These are phyloP conservation scores for Deroplatys truncata DNA, from an alignment of 2,888 invertebrate genomes.

Conservation along the genomic window DNA sequence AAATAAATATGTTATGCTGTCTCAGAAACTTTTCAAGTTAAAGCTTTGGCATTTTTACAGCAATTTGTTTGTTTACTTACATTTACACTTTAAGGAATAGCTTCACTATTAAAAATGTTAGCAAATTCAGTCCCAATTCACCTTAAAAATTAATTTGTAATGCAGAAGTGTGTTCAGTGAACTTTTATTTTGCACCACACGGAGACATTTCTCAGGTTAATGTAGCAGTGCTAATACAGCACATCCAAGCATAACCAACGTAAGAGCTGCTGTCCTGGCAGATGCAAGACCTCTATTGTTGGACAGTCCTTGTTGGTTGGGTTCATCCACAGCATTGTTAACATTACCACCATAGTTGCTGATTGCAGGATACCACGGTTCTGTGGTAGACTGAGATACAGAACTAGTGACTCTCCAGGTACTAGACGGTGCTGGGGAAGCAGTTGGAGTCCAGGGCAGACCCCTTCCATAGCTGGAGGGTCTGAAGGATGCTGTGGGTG, in stretches of 20 bases:
- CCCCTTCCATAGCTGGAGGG: conserved; percentile 49
- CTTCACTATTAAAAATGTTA: too few relatives aligned
- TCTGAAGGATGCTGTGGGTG: not conserved
- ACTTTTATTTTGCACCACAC: too few relatives aligned
- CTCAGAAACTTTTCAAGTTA: too few relatives aligned
- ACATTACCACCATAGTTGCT: conserved; percentile 40
- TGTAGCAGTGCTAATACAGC: not conserved
- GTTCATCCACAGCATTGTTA: conserved; percentile 54
- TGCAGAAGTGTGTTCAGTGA: too few relatives aligned
- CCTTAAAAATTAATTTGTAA: too few relatives aligned
- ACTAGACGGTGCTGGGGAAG: not conserved
- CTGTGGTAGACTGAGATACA: conserved; percentile 20
- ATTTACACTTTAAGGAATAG: too few relatives aligned
- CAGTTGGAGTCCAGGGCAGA: conserved; percentile 45
- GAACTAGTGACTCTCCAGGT: not conserved
- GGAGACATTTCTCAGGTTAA: not conserved
- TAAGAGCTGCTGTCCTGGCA: not conserved
- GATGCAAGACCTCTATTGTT: conserved; percentile 30
- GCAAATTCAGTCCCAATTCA: too few relatives aligned
- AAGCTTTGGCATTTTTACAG: too few relatives aligned
- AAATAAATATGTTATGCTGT: too few relatives aligned
- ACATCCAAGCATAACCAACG: not conserved
- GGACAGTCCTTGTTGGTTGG: conserved; percentile 52
- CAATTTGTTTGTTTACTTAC: too few relatives aligned
- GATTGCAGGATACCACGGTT: conserved; percentile 47